Percentiles rank a stretch among this genome's conserved stretches.
These are phyloP conservation scores for Anoncus sp. DNA, from an alignment of 2,888 invertebrate species.

Conservation along the genomic window DNA sequence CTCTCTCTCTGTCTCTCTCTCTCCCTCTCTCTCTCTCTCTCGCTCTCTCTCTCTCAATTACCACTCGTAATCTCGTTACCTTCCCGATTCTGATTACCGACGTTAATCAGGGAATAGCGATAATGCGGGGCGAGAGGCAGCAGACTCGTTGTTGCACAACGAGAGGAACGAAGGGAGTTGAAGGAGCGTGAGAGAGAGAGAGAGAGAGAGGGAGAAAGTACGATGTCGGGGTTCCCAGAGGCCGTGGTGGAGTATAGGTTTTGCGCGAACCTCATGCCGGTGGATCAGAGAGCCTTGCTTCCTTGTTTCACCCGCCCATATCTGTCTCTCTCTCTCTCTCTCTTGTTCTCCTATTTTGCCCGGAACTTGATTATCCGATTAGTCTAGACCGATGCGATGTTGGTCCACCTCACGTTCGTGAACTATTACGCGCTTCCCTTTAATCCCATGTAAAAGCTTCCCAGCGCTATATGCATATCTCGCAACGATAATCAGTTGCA, in stretches of 20 bases:
- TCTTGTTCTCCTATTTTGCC: conserved; percentile 63
- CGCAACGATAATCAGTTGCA: conserved; percentile 46
- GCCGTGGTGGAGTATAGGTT: conserved; percentile 72
- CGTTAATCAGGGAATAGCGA: conserved; percentile 81
- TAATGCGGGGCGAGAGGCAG: conserved; percentile 73
- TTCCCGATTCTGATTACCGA: conserved; percentile 80
- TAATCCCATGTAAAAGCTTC: conserved; percentile 45
- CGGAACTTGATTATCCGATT: conserved; percentile 78
- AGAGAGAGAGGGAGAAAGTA: conserved; percentile 11
- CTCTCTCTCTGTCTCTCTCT: conserved; percentile 8
- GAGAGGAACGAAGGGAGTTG: conserved; percentile 38
- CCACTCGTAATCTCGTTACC: conserved; percentile 79
- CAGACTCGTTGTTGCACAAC: conserved; percentile 52
- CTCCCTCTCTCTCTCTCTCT: conserved; percentile 1
- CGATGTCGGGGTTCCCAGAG: conserved; percentile 30
- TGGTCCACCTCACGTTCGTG: conserved; percentile 55
- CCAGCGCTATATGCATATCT: conserved; percentile 25
- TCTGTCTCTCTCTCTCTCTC: conserved; percentile 19
- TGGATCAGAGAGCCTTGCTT: conserved; percentile 50
- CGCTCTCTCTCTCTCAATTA: conserved; percentile 15
- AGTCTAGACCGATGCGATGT: conserved; percentile 69
- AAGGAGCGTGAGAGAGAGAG: background rate
- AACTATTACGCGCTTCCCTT: conserved; percentile 52
- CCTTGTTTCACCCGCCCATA: conserved; percentile 39
- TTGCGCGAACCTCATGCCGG: conserved; percentile 59